These are phyloP conservation scores for Labeo catla DNA, from an alignment of 2,113 vertebrate genomes.

Conservation along the genomic window DNA sequence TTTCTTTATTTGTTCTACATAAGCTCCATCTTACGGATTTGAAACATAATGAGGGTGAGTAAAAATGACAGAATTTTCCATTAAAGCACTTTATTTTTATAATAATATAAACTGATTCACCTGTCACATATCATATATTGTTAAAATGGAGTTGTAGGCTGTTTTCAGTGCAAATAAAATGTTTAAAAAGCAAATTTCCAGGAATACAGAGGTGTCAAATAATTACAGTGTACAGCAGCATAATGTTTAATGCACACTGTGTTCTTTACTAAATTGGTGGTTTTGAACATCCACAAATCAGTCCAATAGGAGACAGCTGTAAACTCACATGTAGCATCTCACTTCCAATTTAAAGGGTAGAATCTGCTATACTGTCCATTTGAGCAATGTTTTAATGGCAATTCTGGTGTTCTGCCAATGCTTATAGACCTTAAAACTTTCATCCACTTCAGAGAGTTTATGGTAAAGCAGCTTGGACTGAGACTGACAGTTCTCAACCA, in stretches of 20 bases:
- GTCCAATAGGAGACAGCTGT: neutral
- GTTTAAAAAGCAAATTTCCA: neutral
- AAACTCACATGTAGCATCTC: neutral
- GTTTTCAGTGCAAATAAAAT: neutral
- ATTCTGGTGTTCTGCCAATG: slow-evolving; percentile 44
- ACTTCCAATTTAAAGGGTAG: neutral
- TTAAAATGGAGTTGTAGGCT: neutral
- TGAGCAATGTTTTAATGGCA: slow-evolving; percentile 41
- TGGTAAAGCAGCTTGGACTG: slow-evolving; percentile 11
- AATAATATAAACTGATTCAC: neutral
- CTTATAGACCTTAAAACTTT: slow-evolving; percentile 30
- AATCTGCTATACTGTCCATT: slow-evolving; percentile 23
- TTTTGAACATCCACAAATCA: slow-evolving; percentile 19
- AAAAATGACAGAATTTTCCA: neutral
- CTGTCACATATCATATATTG: neutral
- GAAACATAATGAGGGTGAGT: neutral
- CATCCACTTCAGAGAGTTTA: slow-evolving; percentile 34
- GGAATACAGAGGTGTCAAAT: neutral
- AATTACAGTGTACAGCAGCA: neutral
- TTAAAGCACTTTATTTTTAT: neutral
- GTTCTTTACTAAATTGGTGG: neutral
- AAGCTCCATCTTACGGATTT: neutral
- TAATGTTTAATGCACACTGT: neutral
- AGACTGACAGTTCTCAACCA: neutral
- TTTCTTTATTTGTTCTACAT: neutral